These are phyloP conservation scores for Ennomos fuscantarius DNA, from an alignment of 2,888 invertebrate species.

Conservation along the genomic window DNA sequence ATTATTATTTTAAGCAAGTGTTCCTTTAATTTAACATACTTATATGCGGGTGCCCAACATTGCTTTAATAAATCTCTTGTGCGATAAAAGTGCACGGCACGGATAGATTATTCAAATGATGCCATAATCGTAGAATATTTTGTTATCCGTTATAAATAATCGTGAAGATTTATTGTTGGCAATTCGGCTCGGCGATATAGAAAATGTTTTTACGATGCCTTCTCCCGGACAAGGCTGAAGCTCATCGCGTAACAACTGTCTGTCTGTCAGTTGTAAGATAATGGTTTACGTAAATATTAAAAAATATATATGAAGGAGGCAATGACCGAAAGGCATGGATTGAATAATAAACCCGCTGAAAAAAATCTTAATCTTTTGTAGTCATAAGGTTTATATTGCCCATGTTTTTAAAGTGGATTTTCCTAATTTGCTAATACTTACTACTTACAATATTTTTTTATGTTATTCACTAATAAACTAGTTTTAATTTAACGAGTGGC, in stretches of 20 bases:
- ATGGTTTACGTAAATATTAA: conserved; percentile 17
- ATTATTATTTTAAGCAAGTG: no score
- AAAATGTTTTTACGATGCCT: conserved; percentile 40
- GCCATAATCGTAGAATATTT: conserved; percentile 36
- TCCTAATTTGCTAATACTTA: no score
- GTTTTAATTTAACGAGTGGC: no score
- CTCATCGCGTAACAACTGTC: conserved; percentile 21
- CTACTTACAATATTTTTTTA: no score
- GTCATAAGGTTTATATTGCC: no score
- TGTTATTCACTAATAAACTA: no score
- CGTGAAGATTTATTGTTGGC: conserved; percentile 32
- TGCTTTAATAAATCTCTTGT: conserved; percentile 10
- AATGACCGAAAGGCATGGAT: no score
- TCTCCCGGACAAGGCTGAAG: conserved; percentile 35
- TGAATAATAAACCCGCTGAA: no score
- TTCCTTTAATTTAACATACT: no score
- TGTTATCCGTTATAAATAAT: conserved; percentile 41
- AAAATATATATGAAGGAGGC: background rate
- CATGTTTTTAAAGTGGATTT: no score
- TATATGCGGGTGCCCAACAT: background rate
- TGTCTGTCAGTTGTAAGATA: conserved; percentile 24
- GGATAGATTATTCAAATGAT: conserved; percentile 22
- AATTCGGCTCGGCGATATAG: conserved; percentile 29
- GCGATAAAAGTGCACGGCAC: conserved; percentile 10
- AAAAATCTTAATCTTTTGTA: no score